Conservation (phyloP, 1,140 invertebrate genomes). For the Leguminivora glycinivorella region DNA sequence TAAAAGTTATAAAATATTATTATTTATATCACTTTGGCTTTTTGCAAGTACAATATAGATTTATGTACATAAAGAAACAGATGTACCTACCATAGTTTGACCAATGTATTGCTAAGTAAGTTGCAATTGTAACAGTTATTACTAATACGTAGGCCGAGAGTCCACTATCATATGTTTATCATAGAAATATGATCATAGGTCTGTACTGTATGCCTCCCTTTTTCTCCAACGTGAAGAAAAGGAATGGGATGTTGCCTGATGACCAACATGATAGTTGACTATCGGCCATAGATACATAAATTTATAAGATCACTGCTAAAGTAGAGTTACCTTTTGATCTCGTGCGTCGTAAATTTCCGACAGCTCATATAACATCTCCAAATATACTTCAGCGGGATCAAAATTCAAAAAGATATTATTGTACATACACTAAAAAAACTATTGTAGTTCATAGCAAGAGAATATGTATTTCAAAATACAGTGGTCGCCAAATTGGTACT, state of each 20-base stretch:
- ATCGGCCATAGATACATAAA: background rate
- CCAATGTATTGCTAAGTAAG: conserved; percentile 20
- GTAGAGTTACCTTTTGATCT: background rate
- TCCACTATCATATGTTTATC: too few relatives aligned
- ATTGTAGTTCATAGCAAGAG: background rate
- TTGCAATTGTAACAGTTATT: background rate
- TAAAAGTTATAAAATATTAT: background rate
- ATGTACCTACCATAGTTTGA: conserved; percentile 8
- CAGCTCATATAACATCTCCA: background rate
- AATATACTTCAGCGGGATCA: background rate
- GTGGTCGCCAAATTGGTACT: background rate
- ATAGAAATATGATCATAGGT: too few relatives aligned
- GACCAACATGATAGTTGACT: too few relatives aligned
- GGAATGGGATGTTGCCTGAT: too few relatives aligned
- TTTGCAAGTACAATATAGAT: conserved; percentile 24
- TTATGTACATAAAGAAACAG: background rate
- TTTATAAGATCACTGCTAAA: background rate
- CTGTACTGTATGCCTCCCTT: too few relatives aligned
- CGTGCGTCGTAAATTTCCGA: background rate
- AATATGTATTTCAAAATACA: background rate
- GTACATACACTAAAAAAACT: background rate
- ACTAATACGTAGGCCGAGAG: too few relatives aligned
- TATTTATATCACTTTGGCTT: background rate
- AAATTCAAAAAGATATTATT: background rate
- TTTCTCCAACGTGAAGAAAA: too few relatives aligned